Conservation (phyloP, 2,113 vertebrate species). For the Macquaria ambigua region DNA sequence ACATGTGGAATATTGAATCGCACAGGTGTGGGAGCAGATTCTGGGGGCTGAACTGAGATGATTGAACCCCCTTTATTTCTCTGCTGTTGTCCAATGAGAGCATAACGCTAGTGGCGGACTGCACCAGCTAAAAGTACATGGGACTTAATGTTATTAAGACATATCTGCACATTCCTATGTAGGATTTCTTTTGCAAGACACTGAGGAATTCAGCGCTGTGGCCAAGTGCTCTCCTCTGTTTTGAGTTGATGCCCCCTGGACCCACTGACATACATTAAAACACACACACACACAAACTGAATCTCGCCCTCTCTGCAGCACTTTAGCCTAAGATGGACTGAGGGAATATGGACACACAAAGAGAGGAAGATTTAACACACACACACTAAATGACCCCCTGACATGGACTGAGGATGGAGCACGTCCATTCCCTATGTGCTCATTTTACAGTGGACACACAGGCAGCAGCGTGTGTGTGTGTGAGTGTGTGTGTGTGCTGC, state of each 20-base stretch:
- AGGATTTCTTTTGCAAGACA: conserved; percentile 31
- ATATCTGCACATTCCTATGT: conserved; percentile 24
- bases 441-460: conserved; percentile 19
- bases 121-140: conserved; percentile 32
- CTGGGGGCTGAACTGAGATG: conserved; percentile 12
- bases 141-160: conserved; percentile 33
- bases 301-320: conserved; percentile 86
- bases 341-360: conserved; percentile 61
- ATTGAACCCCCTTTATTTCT: conserved; percentile 26
- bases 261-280: conserved; percentile 6
- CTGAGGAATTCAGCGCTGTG: conserved; percentile 31
- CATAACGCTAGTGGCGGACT: conserved; percentile 8
- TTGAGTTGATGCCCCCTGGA: conserved; percentile 12
- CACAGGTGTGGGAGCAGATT: conserved; percentile 8
- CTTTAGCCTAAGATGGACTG: conserved; percentile 86
- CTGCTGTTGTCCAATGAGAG: conserved; percentile 49
- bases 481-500: conserved; percentile 38
- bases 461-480: conserved; percentile 18
- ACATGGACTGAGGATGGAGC: conserved; percentile 28
- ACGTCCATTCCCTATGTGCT: conserved; percentile 7
- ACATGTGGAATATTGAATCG: conserved; percentile 41
- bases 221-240: conserved; percentile 15
- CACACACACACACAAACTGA: conserved; percentile 28
- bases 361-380: conserved; percentile 46
- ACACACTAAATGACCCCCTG: conserved; percentile 11